Evolutionary conservation across 2,888 invertebrate species (phyloP).

Genomic region (Acleris emargana): DNA sequence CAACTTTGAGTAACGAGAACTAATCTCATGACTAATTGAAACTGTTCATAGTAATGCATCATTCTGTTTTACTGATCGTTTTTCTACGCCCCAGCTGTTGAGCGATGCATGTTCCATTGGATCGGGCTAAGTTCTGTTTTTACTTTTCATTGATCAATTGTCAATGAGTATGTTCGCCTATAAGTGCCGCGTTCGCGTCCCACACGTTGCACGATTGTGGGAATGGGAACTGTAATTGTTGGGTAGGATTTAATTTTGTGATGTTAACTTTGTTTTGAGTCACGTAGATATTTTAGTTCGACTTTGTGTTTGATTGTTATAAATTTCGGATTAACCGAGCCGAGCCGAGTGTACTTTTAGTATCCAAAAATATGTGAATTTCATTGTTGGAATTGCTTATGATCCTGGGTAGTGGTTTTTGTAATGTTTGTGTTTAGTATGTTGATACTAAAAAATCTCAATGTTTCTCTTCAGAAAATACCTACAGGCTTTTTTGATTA

Average conservation of each 20-base stretch:
- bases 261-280: slow-evolving; percentile 7
- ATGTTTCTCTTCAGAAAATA: too few species aligned
- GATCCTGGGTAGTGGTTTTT: too few species aligned
- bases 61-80: slow-evolving; percentile 45
- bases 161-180: slow-evolving; percentile 12
- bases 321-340: too few species aligned
- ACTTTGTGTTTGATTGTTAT: too few species aligned
- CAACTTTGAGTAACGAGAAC: slow-evolving; percentile 69
- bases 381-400: too few species aligned
- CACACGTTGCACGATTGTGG: slow-evolving; percentile 26
- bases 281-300: too few species aligned
- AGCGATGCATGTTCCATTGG: slow-evolving; percentile 33
- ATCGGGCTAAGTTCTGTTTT: slow-evolving; percentile 18
- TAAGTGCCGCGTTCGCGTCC: slow-evolving; percentile 13
- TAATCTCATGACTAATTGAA: slow-evolving; percentile 70
- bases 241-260: slow-evolving; percentile 16
- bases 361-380: too few species aligned
- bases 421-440: too few species aligned
- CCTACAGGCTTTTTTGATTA: too few species aligned
- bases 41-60: slow-evolving; percentile 58
- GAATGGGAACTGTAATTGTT: slow-evolving; percentile 27
- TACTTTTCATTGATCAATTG: slow-evolving; percentile 27
- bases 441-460: too few species aligned
- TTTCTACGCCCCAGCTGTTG: slow-evolving; percentile 34
- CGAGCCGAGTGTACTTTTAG: too few species aligned